Evolutionary conservation across 2,797 vertebrate genomes (phyloP).

Genomic region (Danio albolineatus): DNA sequence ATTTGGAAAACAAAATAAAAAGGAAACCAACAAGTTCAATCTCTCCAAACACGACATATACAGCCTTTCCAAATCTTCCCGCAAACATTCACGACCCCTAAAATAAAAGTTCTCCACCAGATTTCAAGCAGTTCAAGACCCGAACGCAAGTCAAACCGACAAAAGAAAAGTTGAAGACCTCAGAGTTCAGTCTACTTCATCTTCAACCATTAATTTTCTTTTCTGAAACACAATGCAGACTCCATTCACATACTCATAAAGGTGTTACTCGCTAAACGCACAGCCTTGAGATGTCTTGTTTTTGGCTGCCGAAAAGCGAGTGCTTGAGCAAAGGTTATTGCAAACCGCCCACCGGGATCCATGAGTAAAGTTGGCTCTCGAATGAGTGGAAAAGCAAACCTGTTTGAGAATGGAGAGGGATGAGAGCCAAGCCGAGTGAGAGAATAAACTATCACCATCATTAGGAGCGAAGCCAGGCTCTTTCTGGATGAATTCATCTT

Average conservation of each 20-base stretch:
- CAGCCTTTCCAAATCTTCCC: too few species aligned
- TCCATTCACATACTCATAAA: constrained; percentile 3
- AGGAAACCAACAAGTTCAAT: too few species aligned
- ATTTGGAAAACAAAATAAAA: too few species aligned
- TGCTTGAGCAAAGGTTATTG: constrained; percentile 1
- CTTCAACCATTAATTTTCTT: background rate
- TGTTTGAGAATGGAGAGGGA: background rate
- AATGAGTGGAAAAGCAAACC: background rate
- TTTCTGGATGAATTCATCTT: background rate
- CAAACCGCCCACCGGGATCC: background rate
- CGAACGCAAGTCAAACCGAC: too few species aligned
- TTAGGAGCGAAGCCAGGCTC: constrained; percentile 21
- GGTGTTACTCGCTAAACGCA: constrained; percentile 12
- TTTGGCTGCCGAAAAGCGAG: constrained; percentile 19
- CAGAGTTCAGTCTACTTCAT: background rate
- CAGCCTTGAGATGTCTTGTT: constrained; percentile 20
- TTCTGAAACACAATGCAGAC: background rate
- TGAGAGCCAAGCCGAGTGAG: background rate
- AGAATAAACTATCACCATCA: constrained; percentile 15
- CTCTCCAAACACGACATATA: too few species aligned
- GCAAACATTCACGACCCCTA: too few species aligned
- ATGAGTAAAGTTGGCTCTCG: constrained; percentile 8
- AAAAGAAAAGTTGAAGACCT: too few species aligned
- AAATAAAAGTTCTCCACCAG: too few species aligned
- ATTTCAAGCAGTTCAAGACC: background rate